Percentiles rank a stretch among this genome's conserved stretches.
Conservation (phyloP, 2,888 invertebrate species). For the Idaea biselata region DNA sequence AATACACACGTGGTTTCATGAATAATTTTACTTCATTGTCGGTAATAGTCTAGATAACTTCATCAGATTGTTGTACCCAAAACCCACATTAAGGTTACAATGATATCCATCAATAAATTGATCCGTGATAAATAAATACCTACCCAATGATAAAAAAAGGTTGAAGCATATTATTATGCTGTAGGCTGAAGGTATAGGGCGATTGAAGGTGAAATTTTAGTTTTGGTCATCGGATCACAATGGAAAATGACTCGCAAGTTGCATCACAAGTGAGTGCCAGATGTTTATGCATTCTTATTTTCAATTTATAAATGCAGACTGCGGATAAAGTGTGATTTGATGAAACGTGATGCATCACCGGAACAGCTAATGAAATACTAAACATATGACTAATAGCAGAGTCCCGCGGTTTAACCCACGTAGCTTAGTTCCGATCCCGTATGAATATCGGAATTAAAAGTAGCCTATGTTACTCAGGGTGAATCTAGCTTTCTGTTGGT, state of each 20-base stretch:
- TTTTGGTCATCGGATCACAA: conserved; percentile 6
- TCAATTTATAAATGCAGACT: neutral
- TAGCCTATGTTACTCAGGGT: too few species aligned
- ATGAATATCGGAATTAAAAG: too few species aligned
- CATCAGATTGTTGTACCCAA: neutral
- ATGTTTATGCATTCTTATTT: neutral
- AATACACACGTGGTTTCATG: too few species aligned
- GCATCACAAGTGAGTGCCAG: neutral
- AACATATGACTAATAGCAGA: neutral
- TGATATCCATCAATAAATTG: conserved; percentile 29
- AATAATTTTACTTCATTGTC: too few species aligned
- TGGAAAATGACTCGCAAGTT: conserved; percentile 5
- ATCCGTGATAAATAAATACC: neutral
- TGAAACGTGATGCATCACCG: neutral
- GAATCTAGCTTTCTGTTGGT: too few species aligned
- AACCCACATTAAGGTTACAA: conserved; percentile 26
- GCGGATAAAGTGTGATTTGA: neutral
- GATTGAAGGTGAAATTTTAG: neutral
- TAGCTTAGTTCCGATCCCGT: too few species aligned
- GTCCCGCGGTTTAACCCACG: too few species aligned
- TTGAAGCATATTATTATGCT: neutral
- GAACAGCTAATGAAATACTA: neutral
- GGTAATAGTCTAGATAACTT: too few species aligned
- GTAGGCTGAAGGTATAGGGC: neutral
- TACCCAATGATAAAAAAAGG: neutral